Base-by-base conservation (phyloP, 2,888 invertebrate species). In the Cryptus viduatorius region DNA sequence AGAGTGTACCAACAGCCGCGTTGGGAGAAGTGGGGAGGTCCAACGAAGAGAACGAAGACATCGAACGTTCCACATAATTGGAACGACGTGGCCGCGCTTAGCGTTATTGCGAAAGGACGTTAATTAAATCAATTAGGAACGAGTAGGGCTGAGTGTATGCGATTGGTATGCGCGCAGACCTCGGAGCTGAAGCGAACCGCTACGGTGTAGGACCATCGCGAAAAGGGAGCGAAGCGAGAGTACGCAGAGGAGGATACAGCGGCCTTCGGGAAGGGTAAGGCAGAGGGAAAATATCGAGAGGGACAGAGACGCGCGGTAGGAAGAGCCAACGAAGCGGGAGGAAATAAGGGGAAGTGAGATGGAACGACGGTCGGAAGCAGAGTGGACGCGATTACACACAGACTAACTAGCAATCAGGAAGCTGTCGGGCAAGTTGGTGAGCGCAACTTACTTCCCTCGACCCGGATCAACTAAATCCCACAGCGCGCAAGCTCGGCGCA, bases 401-500 rank as follows among this genome's bases (percentile, higher is more conserved):
- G 89, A 89, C 90, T 91, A 90, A 91, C 90, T 90, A 89, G 91
- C 90, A 90, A 91, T 91, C 91, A 91, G 90, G 89, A 90, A 91
- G 90, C 89, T 91, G 90, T 90, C 89, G 89, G 88, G 88, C 86
- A 90, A 91, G 90, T 91, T 91, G 61, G 88, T 87, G 88, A 87
- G 77, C 85, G 89, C 87, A 88, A 88, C 89, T 90, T 90, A 89
- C 89, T 89, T 89, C 84, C 75, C 86, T 85, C 84, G 85, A 82
- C 85, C 82, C 67, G 82, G 84, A 84, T 83, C 83, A 85, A 84
- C 82, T 84, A 86, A 87, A 87, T 87, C 83, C 87, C 78, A 64
- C 73, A 80, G 83, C 82, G 82, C 82, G 37, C 37, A 37, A 85
- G 84, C 78, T 82, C 78, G 76, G 86, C 72, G 86, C 72, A 86